Evolutionary conservation across 1,140 invertebrate species (phyloP).

Genomic region (Steinernema khuongi): DNA sequence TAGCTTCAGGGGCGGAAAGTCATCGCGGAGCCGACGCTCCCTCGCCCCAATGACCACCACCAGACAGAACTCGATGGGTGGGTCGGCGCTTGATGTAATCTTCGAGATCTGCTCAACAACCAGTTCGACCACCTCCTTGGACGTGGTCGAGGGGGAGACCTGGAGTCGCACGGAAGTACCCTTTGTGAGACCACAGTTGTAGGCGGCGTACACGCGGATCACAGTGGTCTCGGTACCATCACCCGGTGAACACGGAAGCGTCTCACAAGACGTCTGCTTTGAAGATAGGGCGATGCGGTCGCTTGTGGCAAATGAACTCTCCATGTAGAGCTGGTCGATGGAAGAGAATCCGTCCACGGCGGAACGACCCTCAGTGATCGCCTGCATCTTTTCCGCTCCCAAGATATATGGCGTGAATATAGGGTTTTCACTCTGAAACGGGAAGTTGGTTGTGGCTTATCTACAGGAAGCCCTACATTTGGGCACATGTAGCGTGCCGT

Average conservation of each 20-base stretch:
- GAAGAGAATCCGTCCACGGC: constrained; percentile 25
- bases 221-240: constrained; percentile 54
- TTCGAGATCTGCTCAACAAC: constrained; percentile 89
- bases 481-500: background rate
- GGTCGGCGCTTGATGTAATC: constrained; percentile 69
- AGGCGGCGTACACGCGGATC: constrained; percentile 79
- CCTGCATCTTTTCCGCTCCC: constrained; percentile 4
- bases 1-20: constrained; percentile 81
- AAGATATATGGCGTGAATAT: constrained; percentile 14
- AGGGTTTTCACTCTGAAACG: background rate
- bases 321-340: constrained; percentile 18
- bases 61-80: constrained; percentile 74
- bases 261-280: constrained; percentile 40
- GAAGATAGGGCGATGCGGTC: background rate
- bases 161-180: constrained; percentile 86
- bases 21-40: constrained; percentile 81
- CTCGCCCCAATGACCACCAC: constrained; percentile 86
- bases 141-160: constrained; percentile 80
- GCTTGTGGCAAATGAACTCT: background rate
- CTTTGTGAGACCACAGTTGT: constrained; percentile 81
- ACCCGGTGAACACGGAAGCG: constrained; percentile 27
- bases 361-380: constrained; percentile 10
- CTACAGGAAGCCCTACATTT: constrained; percentile 54
- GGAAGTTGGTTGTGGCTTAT: background rate
- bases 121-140: constrained; percentile 83